Evolutionary conservation across 2,888 invertebrate species (phyloP), one percentile per base, ranked within the genome.

Genomic region (Cryptocheilus praepositus): DNA sequence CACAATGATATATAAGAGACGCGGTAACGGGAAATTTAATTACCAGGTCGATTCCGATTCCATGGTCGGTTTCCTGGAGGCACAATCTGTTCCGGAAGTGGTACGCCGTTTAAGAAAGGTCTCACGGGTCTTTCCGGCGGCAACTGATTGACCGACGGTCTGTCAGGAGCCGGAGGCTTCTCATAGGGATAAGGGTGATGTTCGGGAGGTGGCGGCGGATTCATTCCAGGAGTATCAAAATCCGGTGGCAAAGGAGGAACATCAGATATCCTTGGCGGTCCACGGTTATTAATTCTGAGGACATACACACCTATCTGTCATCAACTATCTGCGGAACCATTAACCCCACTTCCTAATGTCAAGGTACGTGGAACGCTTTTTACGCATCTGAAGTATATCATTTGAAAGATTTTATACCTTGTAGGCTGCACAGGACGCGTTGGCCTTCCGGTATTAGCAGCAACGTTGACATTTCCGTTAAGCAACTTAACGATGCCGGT

Each of bases 381-480:
- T n/a, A n/a, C n/a, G n/a, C n/a, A n/a, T n/a, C n/a, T n/a, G n/a
- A n/a, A n/a, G n/a, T n/a, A n/a, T n/a, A n/a, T n/a, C n/a, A n/a
- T n/a, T 18, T 16, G 5, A n/a, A 49, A 16, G 8, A 1, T 54
- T 36, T 46, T 16, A 13, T 76, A 86, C 88, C 88, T 86, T 0
- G 87, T 88, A 1, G 85, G 81, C 71, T 87, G 88, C 1, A 93
- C 89, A 0, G 95, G 95, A 15, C 95, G 90, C 15, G 91, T 83
- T 2, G 93, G 93, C 65, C 95, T 90, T 0, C 92, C 92, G 0
- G 94, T 93, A 76, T 94, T 95, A 0, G 94, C 94, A 85, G 93
- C 94, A 0, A 96, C 95, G 81, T 96, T 96, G 0, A 96, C 96
- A 81, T 96, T 96, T 0, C 96, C 96, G 74, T 97, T 96, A 0